These are phyloP conservation scores for Microctonus brassicae DNA, from an alignment of 2,888 invertebrate species.

Conservation along the genomic window DNA sequence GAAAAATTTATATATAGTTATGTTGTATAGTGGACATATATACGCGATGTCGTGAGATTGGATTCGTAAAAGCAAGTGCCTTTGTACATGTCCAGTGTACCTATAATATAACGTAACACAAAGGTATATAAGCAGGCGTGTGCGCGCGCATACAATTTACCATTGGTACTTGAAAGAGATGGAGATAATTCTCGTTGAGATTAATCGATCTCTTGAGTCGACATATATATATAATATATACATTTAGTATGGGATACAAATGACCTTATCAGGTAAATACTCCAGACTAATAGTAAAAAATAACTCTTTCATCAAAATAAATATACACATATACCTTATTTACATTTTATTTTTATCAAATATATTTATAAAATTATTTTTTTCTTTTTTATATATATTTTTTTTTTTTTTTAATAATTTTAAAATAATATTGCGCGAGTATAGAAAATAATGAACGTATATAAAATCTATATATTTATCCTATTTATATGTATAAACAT, in stretches of 20 bases:
- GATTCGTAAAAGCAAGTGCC: constrained; percentile 15
- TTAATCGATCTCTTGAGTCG: constrained; percentile 45
- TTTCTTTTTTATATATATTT: no score
- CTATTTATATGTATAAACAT: no score
- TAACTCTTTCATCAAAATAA: constrained; percentile 16
- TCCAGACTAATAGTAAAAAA: constrained; percentile 1
- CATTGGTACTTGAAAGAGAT: background rate
- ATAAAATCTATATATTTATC: no score
- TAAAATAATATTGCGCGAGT: no score
- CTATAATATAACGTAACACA: constrained; percentile 5
- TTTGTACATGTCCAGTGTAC: constrained; percentile 20
- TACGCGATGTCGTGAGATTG: background rate
- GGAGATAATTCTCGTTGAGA: constrained; percentile 39
- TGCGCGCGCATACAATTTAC: constrained; percentile 14
- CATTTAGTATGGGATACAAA: constrained; percentile 54
- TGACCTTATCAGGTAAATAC: constrained; percentile 50
- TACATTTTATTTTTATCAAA: background rate
- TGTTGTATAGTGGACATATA: background rate
- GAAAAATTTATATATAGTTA: background rate
- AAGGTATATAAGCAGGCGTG: background rate
- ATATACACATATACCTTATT: constrained; percentile 5
- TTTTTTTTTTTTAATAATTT: no score
- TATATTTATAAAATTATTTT: constrained; percentile 1
- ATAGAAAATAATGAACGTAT: no score
- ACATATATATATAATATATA: no score